phyloP scores from a whole-genome alignment of 1,140 invertebrate genomes.

The Pseudobourletiella spinata region DNA sequence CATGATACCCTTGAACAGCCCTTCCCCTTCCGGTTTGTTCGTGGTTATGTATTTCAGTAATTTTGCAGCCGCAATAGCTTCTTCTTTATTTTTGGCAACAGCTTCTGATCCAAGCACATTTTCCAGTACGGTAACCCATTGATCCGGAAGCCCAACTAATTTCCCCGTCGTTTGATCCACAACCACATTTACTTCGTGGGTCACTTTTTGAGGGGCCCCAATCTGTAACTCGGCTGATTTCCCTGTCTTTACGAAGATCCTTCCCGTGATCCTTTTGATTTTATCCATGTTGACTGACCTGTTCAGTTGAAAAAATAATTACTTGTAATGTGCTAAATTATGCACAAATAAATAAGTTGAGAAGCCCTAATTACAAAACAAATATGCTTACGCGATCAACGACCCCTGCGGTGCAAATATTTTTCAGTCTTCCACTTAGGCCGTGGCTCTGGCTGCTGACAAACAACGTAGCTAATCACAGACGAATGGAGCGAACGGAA shows the following conservation, averaged over 20 bases:
- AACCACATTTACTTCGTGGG: not conserved
- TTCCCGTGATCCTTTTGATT: not conserved
- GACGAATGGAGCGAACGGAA: too few species aligned
- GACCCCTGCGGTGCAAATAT: too few species aligned
- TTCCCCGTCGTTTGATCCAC: not conserved
- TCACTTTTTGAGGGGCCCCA: not conserved
- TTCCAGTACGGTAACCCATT: conserved; percentile 70
- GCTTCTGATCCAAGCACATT: conserved; percentile 65
- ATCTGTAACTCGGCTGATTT: not conserved
- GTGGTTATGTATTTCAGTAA: conserved; percentile 82
- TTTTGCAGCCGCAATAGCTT: conserved; percentile 80
- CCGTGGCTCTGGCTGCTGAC: too few species aligned
- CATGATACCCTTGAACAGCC: conserved; percentile 64
- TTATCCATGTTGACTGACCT: too few species aligned
- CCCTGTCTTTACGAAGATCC: not conserved
- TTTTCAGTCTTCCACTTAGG: too few species aligned
- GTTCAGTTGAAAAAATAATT: too few species aligned
- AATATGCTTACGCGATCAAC: too few species aligned
- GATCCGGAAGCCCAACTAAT: conserved; percentile 62
- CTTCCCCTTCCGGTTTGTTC: conserved; percentile 58
- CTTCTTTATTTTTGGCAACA: conserved; percentile 67
- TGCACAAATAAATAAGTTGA: too few species aligned
- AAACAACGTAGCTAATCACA: too few species aligned
- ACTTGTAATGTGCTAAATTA: too few species aligned
- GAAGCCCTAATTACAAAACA: too few species aligned